Evolutionary conservation across 2,113 vertebrate species (phyloP), one percentile per base, ranked within the genome.

Genomic region (Indicator maculatus): DNA sequence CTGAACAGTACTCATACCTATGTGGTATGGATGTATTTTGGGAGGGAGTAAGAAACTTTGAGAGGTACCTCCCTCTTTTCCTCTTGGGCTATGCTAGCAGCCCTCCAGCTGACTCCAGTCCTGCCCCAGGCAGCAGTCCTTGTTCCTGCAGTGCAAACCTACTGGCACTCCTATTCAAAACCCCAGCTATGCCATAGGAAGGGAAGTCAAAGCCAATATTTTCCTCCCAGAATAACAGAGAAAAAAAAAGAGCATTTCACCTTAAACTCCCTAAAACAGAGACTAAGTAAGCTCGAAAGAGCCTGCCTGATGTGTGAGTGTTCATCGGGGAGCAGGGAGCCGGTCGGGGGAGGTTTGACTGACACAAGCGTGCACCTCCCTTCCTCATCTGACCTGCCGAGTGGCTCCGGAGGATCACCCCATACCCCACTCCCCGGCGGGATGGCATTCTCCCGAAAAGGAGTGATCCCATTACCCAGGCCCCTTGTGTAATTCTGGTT

Each of bases 401-500:
- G 76, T 65, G n/a, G 30, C 44, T 81, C 70, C 70, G 3, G 8
- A 45, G 76, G 50, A 82, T 65, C 8, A 6, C 70, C 69, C 86
- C 2, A 4, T 82, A 24, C 60, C 73, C 69, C 14, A 0, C n/a
- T 88, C 79, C 82, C 69, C 1, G 36, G 52, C 3, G 4, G 76
- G 91, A 88, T 94, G 90, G 92, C 93, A 96, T 95, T 97, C 91
- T 86, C 83, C 64, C 0, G 16, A 23, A 2, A 89, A 93, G 85
- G 72, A 91, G 39, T 27, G 85, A 81, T 94, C 53, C 0, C 80
- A 66, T 93, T 91, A 90, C 91, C 85, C 88, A 5, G 83, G 89
- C 88, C 94, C 85, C 91, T 88, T 90, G 95, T 90, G 90, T 93
- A 95, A 96, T 89, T 86, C 73, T 94, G 76, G 83, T 95, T 97